A percentile compares a stretch with the other conserved stretches of the same genome.
These are phyloP conservation scores for Sebastes fasciatus DNA, from an alignment of 2,113 vertebrate genomes.

Conservation along the genomic window DNA sequence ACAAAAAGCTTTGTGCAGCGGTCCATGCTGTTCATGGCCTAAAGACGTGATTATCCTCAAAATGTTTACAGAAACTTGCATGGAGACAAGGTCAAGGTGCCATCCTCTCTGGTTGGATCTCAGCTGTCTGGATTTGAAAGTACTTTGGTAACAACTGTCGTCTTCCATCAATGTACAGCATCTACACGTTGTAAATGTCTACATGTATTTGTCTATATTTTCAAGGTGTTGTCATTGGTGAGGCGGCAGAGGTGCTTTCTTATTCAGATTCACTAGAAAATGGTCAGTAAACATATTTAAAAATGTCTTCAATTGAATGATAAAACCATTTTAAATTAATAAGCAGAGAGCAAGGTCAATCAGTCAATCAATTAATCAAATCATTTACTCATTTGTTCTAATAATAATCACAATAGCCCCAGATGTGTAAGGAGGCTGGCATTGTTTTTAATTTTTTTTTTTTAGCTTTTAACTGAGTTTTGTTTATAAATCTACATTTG, in stretches of 20 bases:
- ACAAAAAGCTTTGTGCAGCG: conserved; percentile 70
- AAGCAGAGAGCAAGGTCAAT: neutral
- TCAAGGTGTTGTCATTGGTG: neutral
- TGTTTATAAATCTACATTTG: neutral
- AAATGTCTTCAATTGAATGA: neutral
- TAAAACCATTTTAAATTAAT: neutral
- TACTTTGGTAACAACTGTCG: conserved; percentile 22
- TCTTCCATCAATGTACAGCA: neutral
- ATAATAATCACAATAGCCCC: neutral
- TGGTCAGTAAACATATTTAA: neutral
- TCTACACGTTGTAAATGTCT: neutral
- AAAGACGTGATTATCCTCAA: conserved; percentile 72
- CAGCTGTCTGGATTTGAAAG: conserved; percentile 28
- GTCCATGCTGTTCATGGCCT: conserved; percentile 68
- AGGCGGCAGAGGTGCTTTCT: neutral
- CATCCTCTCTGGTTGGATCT: conserved; percentile 15
- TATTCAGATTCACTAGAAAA: neutral
- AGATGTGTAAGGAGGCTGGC: neutral
- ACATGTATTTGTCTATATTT: neutral
- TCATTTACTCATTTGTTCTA: neutral
- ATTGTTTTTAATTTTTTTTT: neutral
- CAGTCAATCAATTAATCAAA: neutral
- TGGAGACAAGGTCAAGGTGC: conserved; percentile 27
- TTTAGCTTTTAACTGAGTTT: neutral
- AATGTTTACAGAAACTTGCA: conserved; percentile 56